These are phyloP conservation scores for Troilus luridus DNA, from an alignment of 2,888 invertebrate genomes.

Conservation along the genomic window DNA sequence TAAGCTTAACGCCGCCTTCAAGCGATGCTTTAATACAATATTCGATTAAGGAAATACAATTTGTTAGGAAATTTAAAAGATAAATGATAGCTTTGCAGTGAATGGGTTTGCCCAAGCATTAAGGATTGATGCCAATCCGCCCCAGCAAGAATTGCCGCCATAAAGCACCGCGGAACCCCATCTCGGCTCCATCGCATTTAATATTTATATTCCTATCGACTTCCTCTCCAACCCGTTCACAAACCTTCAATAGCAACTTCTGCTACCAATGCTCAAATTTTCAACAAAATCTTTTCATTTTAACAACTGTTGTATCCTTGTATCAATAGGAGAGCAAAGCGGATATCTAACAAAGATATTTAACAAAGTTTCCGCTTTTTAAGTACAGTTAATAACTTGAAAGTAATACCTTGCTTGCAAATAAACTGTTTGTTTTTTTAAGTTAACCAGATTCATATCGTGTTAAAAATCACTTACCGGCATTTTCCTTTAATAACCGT, in stretches of 20 bases:
- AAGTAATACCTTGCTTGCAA: too few species aligned
- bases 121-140: neutral
- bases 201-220: constrained; percentile 10
- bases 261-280: neutral
- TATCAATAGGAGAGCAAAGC: too few species aligned
- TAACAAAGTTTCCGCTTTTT: too few species aligned
- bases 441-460: too few species aligned
- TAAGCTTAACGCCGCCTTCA: neutral
- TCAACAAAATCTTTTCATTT: too few species aligned
- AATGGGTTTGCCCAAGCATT: neutral
- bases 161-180: neutral
- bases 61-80: neutral
- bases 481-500: too few species aligned
- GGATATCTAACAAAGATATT: too few species aligned
- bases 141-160: neutral
- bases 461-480: too few species aligned
- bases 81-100: neutral
- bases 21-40: neutral
- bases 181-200: neutral
- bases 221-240: neutral
- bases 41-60: neutral
- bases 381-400: too few species aligned
- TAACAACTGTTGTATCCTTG: too few species aligned
- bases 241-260: neutral
- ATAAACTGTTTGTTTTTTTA: too few species aligned